Conservation (phyloP, 1,140 invertebrate genomes). For the Nylanderia fulva region DNA sequence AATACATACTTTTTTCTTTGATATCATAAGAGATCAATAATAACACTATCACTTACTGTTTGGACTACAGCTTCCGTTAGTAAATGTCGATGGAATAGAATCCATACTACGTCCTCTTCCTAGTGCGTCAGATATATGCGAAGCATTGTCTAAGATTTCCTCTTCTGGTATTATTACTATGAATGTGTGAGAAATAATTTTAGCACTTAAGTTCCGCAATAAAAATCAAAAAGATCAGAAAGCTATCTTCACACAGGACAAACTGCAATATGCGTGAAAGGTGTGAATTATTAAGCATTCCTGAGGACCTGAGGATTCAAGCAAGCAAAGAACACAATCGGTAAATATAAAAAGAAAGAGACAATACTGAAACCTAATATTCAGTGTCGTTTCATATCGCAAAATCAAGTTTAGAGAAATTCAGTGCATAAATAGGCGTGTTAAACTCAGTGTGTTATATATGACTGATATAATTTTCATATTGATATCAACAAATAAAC, state of each 20-base stretch:
- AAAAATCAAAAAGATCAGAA: neutral
- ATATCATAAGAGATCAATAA: neutral
- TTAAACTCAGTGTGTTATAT: neutral
- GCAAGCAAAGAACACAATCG: neutral
- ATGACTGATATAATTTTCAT: neutral
- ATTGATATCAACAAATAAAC: neutral
- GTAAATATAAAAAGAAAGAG: no score
- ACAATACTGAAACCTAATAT: no score
- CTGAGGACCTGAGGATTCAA: neutral
- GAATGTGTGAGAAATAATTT: conserved; percentile 61
- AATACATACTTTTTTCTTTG: neutral
- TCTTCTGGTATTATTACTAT: conserved; percentile 94
- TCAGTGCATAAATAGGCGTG: neutral
- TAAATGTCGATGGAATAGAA: conserved; percentile 95
- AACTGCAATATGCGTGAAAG: neutral
- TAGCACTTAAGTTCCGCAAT: neutral
- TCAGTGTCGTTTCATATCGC: neutral
- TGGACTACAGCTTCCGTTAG: conserved; percentile 94
- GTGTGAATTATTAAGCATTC: neutral
- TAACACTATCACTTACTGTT: conserved; percentile 86
- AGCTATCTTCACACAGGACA: neutral
- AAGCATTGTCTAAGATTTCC: conserved; percentile 86
- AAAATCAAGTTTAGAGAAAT: neutral
- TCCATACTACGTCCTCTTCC: conserved; percentile 93
- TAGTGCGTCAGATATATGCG: conserved; percentile 88